Conservation (phyloP, 2,888 invertebrate genomes). For the Eristalis tenax region DNA sequence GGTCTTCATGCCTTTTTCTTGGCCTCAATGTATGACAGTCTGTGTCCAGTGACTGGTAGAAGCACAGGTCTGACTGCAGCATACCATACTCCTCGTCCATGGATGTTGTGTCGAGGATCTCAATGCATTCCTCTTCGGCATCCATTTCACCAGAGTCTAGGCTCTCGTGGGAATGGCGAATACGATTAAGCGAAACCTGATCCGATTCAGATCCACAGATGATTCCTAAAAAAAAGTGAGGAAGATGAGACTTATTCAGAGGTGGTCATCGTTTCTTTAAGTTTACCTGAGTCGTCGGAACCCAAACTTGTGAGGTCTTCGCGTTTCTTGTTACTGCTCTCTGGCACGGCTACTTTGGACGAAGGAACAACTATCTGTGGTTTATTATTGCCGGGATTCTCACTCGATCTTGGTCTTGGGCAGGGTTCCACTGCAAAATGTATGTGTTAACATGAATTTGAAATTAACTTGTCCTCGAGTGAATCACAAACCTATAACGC, state of each 20-base stretch:
- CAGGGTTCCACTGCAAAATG: conserved; percentile 56
- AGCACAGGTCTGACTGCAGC: conserved; percentile 79
- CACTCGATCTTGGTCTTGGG: conserved; percentile 70
- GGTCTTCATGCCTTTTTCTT: conserved; percentile 77
- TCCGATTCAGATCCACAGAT: conserved; percentile 83
- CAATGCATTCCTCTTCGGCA: conserved; percentile 84
- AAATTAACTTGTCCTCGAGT: too few species aligned
- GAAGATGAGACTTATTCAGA: not conserved
- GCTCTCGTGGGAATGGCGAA: conserved; percentile 87
- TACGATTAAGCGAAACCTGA: conserved; percentile 80
- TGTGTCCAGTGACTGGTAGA: conserved; percentile 79
- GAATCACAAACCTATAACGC: conserved; percentile 74
- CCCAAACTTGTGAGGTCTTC: conserved; percentile 83
- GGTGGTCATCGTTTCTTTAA: not conserved
- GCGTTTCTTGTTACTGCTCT: conserved; percentile 78
- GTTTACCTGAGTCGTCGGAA: conserved; percentile 83
- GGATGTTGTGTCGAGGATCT: conserved; percentile 80
- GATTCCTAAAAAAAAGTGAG: conserved; percentile 79
- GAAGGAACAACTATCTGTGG: conserved; percentile 65
- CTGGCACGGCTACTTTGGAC: conserved; percentile 71
- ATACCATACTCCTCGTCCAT: conserved; percentile 81
- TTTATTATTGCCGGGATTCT: conserved; percentile 69
- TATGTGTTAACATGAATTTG: not conserved
- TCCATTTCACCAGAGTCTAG: conserved; percentile 86
- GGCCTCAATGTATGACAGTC: conserved; percentile 79